phyloP scores from a whole-genome alignment of 2,888 invertebrate genomes.

The Lepidonotus clava region DNA sequence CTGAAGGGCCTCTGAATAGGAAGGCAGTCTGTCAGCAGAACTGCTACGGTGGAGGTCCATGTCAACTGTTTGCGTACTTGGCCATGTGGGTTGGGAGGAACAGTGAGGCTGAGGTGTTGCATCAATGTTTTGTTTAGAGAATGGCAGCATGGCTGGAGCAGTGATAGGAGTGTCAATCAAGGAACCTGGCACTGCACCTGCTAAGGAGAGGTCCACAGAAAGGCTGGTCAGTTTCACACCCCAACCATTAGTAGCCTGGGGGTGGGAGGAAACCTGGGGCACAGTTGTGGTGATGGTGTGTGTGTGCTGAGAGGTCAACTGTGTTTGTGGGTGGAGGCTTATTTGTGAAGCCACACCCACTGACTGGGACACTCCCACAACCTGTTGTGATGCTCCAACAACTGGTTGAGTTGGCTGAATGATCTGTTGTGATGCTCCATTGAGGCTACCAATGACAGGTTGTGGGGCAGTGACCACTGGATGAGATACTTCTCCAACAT shows the following conservation, averaged over 20 bases:
- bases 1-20: slow-evolving; percentile 31
- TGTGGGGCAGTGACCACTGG: too few relatives aligned
- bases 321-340: not conserved
- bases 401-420: not conserved
- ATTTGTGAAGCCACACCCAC: not conserved
- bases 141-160: not conserved
- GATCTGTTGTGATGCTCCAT: not conserved
- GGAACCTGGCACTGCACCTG: not conserved
- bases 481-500: too few relatives aligned
- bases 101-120: too few relatives aligned
- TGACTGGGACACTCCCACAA: not conserved
- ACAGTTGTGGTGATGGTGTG: not conserved
- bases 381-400: not conserved
- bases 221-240: too few relatives aligned
- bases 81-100: too few relatives aligned
- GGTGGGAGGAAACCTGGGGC: not conserved
- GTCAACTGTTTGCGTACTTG: too few relatives aligned
- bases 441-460: not conserved
- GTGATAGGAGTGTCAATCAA: not conserved
- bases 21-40: slow-evolving; percentile 5
- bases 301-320: not conserved
- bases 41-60: too few relatives aligned
- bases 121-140: not conserved
- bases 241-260: not conserved
- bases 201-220: not conserved